Evolutionary conservation across 64 coral and sea anemone species (phyloP).

Genomic region (Orbicella faveolata): DNA sequence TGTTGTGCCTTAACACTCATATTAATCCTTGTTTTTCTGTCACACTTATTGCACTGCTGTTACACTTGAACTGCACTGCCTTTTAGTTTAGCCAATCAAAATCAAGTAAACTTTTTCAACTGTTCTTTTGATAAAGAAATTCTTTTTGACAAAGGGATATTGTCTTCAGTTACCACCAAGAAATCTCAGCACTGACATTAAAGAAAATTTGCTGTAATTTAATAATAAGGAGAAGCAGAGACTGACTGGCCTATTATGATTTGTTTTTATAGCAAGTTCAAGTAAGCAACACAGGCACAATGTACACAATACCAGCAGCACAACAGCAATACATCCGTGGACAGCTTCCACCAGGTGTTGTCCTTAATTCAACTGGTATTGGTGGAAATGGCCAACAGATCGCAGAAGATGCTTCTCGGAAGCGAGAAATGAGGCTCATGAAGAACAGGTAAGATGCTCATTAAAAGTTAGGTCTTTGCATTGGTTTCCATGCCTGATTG

Average conservation of each 20-base stretch:
- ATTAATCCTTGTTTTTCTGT: too few species aligned
- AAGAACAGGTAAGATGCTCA: slow-evolving; percentile 86
- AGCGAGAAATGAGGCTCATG: slow-evolving; percentile 95
- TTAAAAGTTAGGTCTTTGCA: too few species aligned
- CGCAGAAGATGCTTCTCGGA: slow-evolving; percentile 93
- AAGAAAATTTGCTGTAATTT: background rate
- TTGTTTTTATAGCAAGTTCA: slow-evolving; percentile 47
- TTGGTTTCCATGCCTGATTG: too few species aligned
- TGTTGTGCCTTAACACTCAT: too few species aligned
- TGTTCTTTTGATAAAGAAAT: background rate
- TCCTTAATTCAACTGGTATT: slow-evolving; percentile 86
- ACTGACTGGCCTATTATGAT: background rate
- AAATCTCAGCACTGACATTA: too few species aligned
- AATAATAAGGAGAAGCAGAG: background rate
- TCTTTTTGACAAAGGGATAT: background rate
- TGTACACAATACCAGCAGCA: slow-evolving; percentile 84
- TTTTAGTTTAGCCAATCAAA: too few species aligned
- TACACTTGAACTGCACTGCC: too few species aligned
- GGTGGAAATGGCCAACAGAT: slow-evolving; percentile 74
- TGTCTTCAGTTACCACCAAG: too few species aligned
- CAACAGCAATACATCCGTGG: slow-evolving; percentile 88
- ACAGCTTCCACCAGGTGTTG: slow-evolving; percentile 77
- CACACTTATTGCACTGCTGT: too few species aligned
- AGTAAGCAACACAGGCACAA: slow-evolving; percentile 56
- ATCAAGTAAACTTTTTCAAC: too few species aligned